Conservation (phyloP, 1,140 invertebrate genomes). For the Rhagoletis pomonella region DNA sequence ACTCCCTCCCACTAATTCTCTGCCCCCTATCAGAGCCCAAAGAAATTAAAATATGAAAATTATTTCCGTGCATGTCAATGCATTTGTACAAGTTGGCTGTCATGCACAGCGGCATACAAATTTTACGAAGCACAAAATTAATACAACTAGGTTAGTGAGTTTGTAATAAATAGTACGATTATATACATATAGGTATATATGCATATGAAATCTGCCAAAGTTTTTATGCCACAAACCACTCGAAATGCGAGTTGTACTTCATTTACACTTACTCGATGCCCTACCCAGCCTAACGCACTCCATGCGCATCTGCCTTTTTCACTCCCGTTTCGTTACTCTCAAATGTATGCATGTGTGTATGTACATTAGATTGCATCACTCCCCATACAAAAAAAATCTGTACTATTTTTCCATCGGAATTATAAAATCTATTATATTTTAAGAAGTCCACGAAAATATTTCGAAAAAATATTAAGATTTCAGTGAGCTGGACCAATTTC, state of each 20-base stretch:
- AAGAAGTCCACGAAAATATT: too few species aligned
- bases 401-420: too few species aligned
- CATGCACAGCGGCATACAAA: neutral
- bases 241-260: neutral
- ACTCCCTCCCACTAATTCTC: too few species aligned
- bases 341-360: too few species aligned
- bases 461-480: too few species aligned
- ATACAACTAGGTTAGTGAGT: neutral
- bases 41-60: constrained; percentile 26
- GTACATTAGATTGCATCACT: too few species aligned
- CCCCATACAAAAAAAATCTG: too few species aligned
- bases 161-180: neutral
- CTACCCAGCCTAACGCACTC: too few species aligned
- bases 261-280: constrained; percentile 10
- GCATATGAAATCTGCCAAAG: constrained; percentile 20
- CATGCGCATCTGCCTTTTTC: too few species aligned
- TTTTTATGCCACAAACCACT: constrained; percentile 23
- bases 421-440: too few species aligned
- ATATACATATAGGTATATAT: neutral
- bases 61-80: too few species aligned
- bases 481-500: too few species aligned
- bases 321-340: neutral
- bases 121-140: constrained; percentile 7
- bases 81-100: constrained; percentile 23
- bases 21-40: neutral